Conservation (phyloP, 2,113 vertebrate genomes). For the Mungos mungo region DNA sequence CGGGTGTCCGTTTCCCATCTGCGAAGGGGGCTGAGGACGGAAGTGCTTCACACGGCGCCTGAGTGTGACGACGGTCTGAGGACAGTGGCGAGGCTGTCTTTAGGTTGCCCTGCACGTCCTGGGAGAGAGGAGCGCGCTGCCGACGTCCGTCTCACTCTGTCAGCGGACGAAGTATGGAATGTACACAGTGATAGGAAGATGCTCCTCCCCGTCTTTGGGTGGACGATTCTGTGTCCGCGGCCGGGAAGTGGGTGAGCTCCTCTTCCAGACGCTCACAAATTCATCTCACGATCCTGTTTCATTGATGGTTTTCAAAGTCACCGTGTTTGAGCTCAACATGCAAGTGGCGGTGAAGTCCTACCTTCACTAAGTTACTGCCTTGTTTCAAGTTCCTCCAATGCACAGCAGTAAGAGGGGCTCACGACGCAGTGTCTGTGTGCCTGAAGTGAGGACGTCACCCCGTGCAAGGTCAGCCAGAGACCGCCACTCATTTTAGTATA, state of each 20-base stretch:
- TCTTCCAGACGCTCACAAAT: background rate
- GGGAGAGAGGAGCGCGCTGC: background rate
- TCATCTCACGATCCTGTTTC: background rate
- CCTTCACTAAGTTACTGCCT: background rate
- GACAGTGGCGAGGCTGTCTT: background rate
- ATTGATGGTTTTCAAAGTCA: background rate
- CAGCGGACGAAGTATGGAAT: background rate
- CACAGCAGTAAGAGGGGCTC: background rate
- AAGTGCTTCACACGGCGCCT: background rate
- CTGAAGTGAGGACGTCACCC: background rate
- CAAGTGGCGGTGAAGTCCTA: too few species aligned
- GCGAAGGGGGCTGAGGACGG: rapidly evolving
- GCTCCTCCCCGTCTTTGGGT: background rate
- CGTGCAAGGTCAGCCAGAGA: background rate
- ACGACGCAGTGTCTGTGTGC: too few species aligned
- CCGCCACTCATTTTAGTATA: background rate
- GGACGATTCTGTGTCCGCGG: background rate
- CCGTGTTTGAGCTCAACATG: background rate
- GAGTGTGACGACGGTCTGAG: background rate
- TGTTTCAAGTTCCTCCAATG: too few species aligned
- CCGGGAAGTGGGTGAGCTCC: background rate
- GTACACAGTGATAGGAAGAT: background rate
- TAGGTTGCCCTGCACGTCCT: background rate
- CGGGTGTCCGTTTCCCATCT: background rate
- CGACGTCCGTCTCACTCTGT: background rate